These are phyloP conservation scores for Oeneis ivallda DNA, from an alignment of 2,888 invertebrate genomes.

Conservation along the genomic window DNA sequence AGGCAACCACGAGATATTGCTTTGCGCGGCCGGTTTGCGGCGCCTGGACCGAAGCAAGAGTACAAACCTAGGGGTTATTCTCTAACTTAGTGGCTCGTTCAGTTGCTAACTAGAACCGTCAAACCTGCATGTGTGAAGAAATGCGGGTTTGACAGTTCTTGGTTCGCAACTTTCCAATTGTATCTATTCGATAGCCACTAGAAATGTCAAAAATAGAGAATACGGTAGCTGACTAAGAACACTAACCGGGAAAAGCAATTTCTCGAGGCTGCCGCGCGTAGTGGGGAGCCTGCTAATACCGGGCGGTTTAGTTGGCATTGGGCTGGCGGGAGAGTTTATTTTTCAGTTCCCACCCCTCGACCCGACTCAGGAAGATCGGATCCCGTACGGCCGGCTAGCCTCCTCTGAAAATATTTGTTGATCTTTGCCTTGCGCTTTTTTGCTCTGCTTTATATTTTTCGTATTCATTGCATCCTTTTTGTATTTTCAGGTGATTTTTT, in stretches of 20 bases:
- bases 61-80: neutral
- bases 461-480: conserved; percentile 29
- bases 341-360: conserved; percentile 82
- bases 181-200: too few relatives aligned
- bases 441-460: conserved; percentile 62
- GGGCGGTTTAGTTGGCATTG: conserved; percentile 43
- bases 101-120: too few relatives aligned
- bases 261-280: neutral
- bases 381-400: conserved; percentile 79
- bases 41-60: neutral
- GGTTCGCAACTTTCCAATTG: too few relatives aligned
- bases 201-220: too few relatives aligned
- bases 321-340: conserved; percentile 81
- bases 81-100: too few relatives aligned
- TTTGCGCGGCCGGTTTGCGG: neutral
- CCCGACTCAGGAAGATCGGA: conserved; percentile 79
- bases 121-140: too few relatives aligned
- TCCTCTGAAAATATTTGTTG: conserved; percentile 80
- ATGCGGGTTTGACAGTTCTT: too few relatives aligned
- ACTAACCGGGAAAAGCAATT: neutral
- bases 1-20: neutral
- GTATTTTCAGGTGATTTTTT: conserved; percentile 14
- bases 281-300: neutral
- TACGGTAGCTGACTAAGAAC: too few relatives aligned
- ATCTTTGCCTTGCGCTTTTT: conserved; percentile 74